These are phyloP conservation scores for Seira sanloemensis DNA, from an alignment of 2,888 invertebrate species.

Conservation along the genomic window DNA sequence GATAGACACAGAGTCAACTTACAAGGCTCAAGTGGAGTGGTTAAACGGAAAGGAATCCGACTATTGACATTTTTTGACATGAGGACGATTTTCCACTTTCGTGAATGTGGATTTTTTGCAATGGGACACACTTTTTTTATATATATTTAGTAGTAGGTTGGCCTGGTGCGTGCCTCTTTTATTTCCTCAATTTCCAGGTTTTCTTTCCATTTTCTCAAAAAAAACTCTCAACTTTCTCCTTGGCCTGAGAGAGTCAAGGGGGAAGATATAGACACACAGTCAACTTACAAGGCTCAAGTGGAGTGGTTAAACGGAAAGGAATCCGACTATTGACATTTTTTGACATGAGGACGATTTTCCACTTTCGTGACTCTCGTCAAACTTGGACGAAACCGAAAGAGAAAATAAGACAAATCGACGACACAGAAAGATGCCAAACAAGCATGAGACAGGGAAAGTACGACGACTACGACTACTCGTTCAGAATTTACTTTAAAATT, in stretches of 20 bases:
- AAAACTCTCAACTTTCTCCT: no score
- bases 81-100: conserved; percentile 59
- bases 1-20: conserved; percentile 15
- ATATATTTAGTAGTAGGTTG: no score
- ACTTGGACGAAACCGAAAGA: no score
- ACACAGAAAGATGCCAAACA: neutral
- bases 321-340: conserved; percentile 62
- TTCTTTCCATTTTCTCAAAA: no score
- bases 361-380: conserved; percentile 46
- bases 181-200: no score
- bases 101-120: no score
- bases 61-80: conserved; percentile 63
- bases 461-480: neutral
- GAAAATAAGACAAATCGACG: neutral
- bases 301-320: conserved; percentile 60
- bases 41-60: conserved; percentile 58
- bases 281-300: conserved; percentile 48
- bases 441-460: neutral
- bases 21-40: conserved; percentile 53
- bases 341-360: conserved; percentile 60
- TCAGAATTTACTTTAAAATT: neutral
- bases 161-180: no score
- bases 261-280: no score
- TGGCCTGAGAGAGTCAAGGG: no score
- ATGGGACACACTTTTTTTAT: no score